phyloP scores from a whole-genome alignment of 1,140 invertebrate species.

The Pogonomyrmex barbatus region DNA sequence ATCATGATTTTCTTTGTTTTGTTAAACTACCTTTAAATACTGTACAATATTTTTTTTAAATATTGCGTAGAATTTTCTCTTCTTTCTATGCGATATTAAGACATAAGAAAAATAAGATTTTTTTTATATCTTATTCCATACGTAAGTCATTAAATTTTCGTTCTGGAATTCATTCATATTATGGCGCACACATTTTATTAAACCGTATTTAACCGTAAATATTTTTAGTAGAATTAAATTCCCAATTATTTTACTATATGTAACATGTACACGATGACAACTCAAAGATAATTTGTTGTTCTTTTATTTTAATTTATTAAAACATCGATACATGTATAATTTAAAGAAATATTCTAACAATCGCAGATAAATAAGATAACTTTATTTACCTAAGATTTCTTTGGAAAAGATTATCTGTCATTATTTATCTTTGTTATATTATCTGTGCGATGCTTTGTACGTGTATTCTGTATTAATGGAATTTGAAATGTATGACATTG shows the following conservation, averaged over 20 bases:
- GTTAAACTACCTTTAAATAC: neutral
- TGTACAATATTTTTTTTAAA: neutral
- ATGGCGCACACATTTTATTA: neutral
- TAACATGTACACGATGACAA: neutral
- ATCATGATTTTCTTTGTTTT: neutral
- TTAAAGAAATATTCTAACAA: neutral
- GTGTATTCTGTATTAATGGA: neutral
- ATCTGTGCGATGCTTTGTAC: neutral
- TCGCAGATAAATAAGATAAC: neutral
- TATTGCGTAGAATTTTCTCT: neutral
- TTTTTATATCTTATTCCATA: neutral
- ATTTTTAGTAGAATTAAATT: neutral
- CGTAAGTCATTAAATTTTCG: neutral
- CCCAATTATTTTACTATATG: neutral
- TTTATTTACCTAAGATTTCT: slow-evolving; percentile 2
- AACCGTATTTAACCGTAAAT: neutral
- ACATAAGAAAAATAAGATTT: neutral
- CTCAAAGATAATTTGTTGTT: slow-evolving; percentile 9
- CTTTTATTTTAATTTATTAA: neutral
- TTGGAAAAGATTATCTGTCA: neutral
- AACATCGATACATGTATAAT: slow-evolving; percentile 23
- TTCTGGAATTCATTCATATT: neutral
- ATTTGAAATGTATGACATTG: neutral
- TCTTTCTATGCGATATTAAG: neutral
- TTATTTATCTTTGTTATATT: neutral